These are phyloP conservation scores for Ooceraea biroi DNA, from an alignment of 1,140 invertebrate genomes.

Conservation along the genomic window DNA sequence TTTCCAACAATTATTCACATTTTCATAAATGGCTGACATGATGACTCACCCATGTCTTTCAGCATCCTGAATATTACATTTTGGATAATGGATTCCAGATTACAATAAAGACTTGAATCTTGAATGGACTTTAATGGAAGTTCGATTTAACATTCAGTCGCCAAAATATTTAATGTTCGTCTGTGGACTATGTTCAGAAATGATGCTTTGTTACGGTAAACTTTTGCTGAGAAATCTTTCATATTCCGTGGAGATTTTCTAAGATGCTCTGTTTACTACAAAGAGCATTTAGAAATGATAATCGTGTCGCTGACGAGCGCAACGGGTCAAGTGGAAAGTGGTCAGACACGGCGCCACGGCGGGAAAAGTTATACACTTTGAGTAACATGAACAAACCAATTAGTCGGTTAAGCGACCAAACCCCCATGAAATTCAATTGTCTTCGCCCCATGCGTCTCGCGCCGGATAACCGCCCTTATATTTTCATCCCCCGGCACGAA, in stretches of 20 bases:
- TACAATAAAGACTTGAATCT: neutral
- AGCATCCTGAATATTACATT: neutral
- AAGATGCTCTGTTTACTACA: neutral
- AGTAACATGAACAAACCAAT: slow-evolving; percentile 84
- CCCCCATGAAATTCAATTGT: slow-evolving; percentile 86
- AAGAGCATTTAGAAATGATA: neutral
- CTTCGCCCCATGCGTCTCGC: slow-evolving; percentile 82
- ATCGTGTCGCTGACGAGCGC: neutral
- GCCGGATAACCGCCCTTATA: slow-evolving; percentile 83
- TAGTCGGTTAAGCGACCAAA: slow-evolving; percentile 85
- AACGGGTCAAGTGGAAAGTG: neutral
- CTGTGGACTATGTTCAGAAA: no score
- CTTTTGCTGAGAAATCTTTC: neutral
- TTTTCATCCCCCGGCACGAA: slow-evolving; percentile 79
- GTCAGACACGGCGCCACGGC: neutral
- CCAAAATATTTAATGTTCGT: no score
- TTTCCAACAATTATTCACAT: neutral
- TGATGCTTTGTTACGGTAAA: neutral
- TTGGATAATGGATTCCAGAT: neutral
- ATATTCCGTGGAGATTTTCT: neutral
- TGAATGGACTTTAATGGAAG: neutral
- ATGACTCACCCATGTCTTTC: neutral
- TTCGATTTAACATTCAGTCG: neutral
- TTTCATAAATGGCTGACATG: neutral
- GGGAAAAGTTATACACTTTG: slow-evolving; percentile 76